Conservation (phyloP, 2,888 invertebrate genomes). For the Dryobota labecula region DNA sequence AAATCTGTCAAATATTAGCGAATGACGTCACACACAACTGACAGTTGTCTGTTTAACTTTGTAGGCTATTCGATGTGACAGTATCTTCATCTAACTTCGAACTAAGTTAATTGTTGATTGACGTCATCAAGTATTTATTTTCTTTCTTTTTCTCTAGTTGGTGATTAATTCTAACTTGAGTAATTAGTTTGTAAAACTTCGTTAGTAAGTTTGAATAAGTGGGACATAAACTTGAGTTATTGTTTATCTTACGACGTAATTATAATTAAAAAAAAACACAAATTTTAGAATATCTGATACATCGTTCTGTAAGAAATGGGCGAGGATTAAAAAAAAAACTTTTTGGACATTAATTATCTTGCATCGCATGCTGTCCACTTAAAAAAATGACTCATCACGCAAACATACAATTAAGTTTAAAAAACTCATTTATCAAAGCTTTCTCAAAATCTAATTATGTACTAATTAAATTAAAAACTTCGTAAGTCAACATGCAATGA, state of each 20-base stretch:
- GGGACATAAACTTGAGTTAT: slow-evolving; percentile 18
- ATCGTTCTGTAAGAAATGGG: slow-evolving; percentile 41
- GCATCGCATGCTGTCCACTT: slow-evolving; percentile 65
- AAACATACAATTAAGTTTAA: slow-evolving; percentile 58
- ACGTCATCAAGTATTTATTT: slow-evolving; percentile 21
- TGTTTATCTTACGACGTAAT: neutral
- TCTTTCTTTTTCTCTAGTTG: slow-evolving; percentile 1
- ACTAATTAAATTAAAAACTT: slow-evolving; percentile 52
- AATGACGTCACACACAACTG: slow-evolving; percentile 1
- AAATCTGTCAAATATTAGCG: neutral
- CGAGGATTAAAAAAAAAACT: slow-evolving; percentile 41
- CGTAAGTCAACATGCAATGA: slow-evolving; percentile 63
- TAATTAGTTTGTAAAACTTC: slow-evolving; percentile 32
- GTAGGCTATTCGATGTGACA: neutral
- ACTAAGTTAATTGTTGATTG: slow-evolving; percentile 14
- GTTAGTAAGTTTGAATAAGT: slow-evolving; percentile 31
- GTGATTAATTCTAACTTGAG: slow-evolving; percentile 25
- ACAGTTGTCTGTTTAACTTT: neutral
- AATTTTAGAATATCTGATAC: slow-evolving; percentile 26
- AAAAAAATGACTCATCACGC: slow-evolving; percentile 60
- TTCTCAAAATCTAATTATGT: slow-evolving; percentile 52
- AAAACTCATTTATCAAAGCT: slow-evolving; percentile 53
- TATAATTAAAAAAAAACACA: slow-evolving; percentile 6
- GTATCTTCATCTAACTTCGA: neutral
- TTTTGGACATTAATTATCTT: slow-evolving; percentile 47